phyloP scores from a whole-genome alignment of 2,113 vertebrate genomes.

The Dendrocopos noguchii region DNA sequence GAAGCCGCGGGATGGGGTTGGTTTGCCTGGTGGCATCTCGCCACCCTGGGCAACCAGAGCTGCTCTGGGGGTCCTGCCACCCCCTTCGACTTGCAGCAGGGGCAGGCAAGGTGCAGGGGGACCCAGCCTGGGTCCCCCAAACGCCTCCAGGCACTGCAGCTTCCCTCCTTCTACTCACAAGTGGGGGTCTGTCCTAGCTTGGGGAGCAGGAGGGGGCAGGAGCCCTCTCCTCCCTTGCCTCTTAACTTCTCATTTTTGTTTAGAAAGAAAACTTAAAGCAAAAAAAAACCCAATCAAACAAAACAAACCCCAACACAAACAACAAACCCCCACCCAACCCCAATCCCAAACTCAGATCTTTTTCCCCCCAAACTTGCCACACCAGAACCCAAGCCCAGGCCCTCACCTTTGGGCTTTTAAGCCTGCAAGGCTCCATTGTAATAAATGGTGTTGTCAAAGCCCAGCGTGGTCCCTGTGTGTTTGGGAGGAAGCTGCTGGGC shows the following conservation, averaged over 20 bases:
- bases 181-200: background rate
- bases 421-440: conserved; percentile 56
- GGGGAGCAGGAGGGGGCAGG: background rate
- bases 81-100: background rate
- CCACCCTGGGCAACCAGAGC: background rate
- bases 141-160: background rate
- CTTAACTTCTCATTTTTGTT: background rate
- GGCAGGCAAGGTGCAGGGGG: background rate
- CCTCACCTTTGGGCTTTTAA: conserved; percentile 25
- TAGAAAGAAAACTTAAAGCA: background rate
- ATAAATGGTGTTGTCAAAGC: conserved; percentile 73
- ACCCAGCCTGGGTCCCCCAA: background rate
- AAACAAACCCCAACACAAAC: background rate
- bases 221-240: background rate
- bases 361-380: background rate
- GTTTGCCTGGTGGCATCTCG: background rate
- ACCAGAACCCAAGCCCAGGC: no score
- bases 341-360: background rate
- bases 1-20: background rate
- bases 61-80: background rate
- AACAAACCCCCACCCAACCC: no score
- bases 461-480: conserved; percentile 36
- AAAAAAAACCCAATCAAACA: background rate
- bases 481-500: background rate
- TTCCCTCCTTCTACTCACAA: background rate